A percentile compares a stretch with the other conserved stretches of the same genome.
Evolutionary conservation across 2,888 invertebrate species (phyloP).

Genomic region (Drosophila aldrichi): DNA sequence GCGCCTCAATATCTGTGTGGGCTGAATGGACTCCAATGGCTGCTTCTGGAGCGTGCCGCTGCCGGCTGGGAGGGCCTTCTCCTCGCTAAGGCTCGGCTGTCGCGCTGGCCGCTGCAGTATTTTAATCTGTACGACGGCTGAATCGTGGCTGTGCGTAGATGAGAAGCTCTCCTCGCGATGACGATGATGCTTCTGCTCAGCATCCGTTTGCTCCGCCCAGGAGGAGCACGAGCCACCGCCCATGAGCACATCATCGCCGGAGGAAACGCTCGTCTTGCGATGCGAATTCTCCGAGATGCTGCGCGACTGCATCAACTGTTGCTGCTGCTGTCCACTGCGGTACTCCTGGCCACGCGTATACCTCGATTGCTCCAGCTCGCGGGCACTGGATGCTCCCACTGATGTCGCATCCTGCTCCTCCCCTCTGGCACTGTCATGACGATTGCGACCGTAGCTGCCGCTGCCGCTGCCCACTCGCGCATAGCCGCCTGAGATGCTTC

Average conservation of each 20-base stretch:
- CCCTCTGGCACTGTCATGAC: conserved; percentile 62
- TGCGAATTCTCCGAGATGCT: conserved; percentile 86
- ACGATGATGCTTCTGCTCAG: conserved; percentile 81
- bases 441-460: conserved; percentile 56
- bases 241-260: conserved; percentile 77
- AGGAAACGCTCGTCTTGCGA: conserved; percentile 85
- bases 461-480: conserved; percentile 43
- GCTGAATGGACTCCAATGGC: conserved; percentile 57
- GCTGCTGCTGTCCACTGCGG: conserved; percentile 51
- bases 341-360: conserved; percentile 63
- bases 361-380: conserved; percentile 46
- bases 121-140: conserved; percentile 84
- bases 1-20: conserved; percentile 84
- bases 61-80: conserved; percentile 27
- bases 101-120: conserved; percentile 83
- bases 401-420: conserved; percentile 51
- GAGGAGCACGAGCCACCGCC: conserved; percentile 81
- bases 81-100: conserved; percentile 77
- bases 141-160: conserved; percentile 83
- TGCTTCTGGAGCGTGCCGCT: conserved; percentile 44
- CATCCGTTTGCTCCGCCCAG: conserved; percentile 86
- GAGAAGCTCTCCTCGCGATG: conserved; percentile 84
- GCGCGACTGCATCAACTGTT: conserved; percentile 80
- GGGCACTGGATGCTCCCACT: conserved; percentile 25
- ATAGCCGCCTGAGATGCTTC: conserved; percentile 61